Evolutionary conservation across 2,888 invertebrate species (phyloP), one percentile per base, ranked within the genome.

Genomic region (Agapostemon virescens): DNA sequence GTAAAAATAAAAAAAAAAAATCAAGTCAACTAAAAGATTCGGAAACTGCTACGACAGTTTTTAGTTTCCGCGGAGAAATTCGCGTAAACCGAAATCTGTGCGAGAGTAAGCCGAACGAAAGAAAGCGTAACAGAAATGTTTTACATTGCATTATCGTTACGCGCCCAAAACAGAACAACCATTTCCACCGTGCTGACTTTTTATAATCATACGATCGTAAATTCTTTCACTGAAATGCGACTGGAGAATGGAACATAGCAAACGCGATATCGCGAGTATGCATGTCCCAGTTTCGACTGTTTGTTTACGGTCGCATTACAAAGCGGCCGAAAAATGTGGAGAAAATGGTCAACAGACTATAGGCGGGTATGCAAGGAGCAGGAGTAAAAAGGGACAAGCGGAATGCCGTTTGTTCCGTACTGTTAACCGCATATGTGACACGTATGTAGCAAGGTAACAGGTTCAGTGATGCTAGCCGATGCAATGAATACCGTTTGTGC

Each of bases 381-480:
- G 26, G 38, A 23, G 17, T 5, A 38, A 66, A 66, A 55, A 69
- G 45, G 66, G 42, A 42, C n/a, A 23, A 30, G 45, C 20, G 74
- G 66, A 69, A 69, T 61, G 63, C 42, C 67, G 70, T 86, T 82
- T 79, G 86, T 86, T 86, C 84, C 82, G 49, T 66, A 77, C 81
- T 84, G 82, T 81, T 86, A 81, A 82, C 82, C 79, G 52, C 81
- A 79, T 69, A 68, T 74, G 79, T 55, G 71, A 80, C 76, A 74
- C 72, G 40, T 45, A 68, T 55, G 64, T 38, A 71, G 70, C 72
- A 66, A 66, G 36, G 79, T 81, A 82, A 84, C 81, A 71, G 74
- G 79, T 77, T 83, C 86, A 83, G 79, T 81, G 81, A 86, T 67
- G 84, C 76, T 63, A 52, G 76, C 74, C 78, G 77, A 81, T 75